These are phyloP conservation scores for Caenorhabditis macrosperma DNA, from an alignment of 2,888 invertebrate genomes.

Conservation along the genomic window DNA sequence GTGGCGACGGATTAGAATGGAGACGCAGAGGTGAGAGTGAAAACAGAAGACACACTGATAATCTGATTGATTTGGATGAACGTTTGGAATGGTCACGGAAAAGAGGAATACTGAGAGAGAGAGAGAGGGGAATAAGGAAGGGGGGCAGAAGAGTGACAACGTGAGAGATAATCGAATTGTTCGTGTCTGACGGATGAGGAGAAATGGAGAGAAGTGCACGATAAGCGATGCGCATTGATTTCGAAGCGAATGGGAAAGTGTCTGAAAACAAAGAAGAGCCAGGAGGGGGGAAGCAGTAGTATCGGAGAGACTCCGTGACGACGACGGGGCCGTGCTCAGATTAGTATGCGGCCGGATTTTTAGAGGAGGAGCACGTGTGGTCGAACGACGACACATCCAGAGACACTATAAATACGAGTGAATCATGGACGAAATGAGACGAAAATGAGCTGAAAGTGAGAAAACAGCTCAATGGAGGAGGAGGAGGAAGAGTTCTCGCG, in stretches of 20 bases:
- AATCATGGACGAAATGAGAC: constrained; percentile 22
- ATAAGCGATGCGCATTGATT: background rate
- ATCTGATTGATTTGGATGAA: constrained; percentile 32
- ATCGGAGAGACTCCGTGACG: constrained; percentile 28
- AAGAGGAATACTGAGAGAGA: background rate
- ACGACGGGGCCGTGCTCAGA: constrained; percentile 39
- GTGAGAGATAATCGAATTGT: constrained; percentile 31
- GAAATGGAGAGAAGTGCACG: background rate
- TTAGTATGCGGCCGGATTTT: constrained; percentile 52
- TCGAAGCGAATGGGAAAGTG: constrained; percentile 2
- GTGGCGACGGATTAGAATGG: constrained; percentile 17
- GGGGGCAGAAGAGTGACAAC: constrained; percentile 4
- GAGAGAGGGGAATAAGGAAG: constrained; percentile 13
- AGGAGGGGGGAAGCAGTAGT: constrained; percentile 12
- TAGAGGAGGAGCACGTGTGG: constrained; percentile 1
- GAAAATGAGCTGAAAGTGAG: constrained; percentile 13
- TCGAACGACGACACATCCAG: constrained; percentile 16
- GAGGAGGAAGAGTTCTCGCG: constrained; percentile 19
- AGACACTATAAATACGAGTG: constrained; percentile 39
- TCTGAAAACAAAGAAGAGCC: background rate
- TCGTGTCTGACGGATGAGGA: constrained; percentile 15
- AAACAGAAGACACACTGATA: background rate
- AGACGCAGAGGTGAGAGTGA: constrained; percentile 16
- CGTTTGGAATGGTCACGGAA: constrained; percentile 8
- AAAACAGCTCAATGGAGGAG: too few relatives aligned